Percentiles rank a stretch among this genome's conserved stretches.
Evolutionary conservation across 1,140 invertebrate species (phyloP).

Genomic region (Scaptomyza hsui): DNA sequence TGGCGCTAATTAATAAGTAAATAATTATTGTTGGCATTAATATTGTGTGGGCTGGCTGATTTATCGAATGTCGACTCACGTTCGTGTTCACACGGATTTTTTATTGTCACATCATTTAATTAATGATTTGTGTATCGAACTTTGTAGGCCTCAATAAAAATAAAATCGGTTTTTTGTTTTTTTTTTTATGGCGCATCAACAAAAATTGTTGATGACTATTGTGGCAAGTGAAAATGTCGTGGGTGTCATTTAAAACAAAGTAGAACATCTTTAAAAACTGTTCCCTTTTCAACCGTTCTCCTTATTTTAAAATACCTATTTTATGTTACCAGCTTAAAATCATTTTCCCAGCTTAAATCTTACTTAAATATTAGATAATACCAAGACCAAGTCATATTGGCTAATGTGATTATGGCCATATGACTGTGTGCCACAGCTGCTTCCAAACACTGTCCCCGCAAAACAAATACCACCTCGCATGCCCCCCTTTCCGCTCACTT

Average conservation of each 20-base stretch:
- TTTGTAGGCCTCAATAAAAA: constrained; percentile 6
- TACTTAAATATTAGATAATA: constrained; percentile 15
- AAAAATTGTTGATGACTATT: constrained; percentile 10
- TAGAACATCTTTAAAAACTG: too few relatives aligned
- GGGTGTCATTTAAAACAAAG: not conserved
- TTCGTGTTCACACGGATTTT: constrained; percentile 31
- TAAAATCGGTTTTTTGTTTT: constrained; percentile 19
- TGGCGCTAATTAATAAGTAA: constrained; percentile 43
- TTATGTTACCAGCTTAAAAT: constrained; percentile 1
- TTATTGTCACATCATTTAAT: constrained; percentile 77
- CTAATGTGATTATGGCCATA: constrained; percentile 3
- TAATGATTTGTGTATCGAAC: constrained; percentile 61
- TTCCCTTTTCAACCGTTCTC: too few relatives aligned
- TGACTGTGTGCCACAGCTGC: constrained; percentile 10
- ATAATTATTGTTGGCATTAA: constrained; percentile 9
- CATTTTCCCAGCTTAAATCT: not conserved
- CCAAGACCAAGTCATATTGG: not conserved
- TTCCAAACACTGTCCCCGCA: not conserved
- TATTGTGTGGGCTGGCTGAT: constrained; percentile 30
- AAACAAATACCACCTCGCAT: too few relatives aligned
- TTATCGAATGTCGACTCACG: constrained; percentile 32
- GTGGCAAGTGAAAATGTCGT: not conserved
- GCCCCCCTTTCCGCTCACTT: not conserved
- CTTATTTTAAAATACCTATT: constrained; percentile 15
- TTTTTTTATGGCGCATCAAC: constrained; percentile 1